Conservation (phyloP, 2,888 invertebrate species). For the Dendrolimus pini region DNA sequence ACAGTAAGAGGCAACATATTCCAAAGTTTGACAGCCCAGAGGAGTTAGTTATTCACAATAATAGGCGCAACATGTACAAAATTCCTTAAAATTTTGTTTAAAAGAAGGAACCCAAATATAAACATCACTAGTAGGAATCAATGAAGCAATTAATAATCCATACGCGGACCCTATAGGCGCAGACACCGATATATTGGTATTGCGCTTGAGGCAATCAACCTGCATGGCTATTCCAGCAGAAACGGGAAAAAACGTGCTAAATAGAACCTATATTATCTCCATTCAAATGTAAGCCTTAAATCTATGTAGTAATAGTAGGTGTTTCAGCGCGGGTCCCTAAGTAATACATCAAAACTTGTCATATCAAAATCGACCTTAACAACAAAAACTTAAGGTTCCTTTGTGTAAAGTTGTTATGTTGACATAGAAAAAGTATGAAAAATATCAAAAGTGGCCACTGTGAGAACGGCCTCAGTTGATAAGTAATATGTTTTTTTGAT, state of each 20-base stretch:
- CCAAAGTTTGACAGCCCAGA: too few species aligned
- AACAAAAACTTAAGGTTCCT: background rate
- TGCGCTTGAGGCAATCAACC: slow-evolving; percentile 12
- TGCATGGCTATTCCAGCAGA: slow-evolving; percentile 12
- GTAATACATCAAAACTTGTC: background rate
- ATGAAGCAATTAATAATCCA: slow-evolving; percentile 48
- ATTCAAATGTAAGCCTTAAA: background rate
- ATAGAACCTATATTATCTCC: background rate
- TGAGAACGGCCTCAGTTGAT: slow-evolving; percentile 19
- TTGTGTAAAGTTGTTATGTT: background rate
- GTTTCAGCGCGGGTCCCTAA: background rate
- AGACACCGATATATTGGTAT: slow-evolving; percentile 13
- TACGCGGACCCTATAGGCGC: slow-evolving; percentile 23
- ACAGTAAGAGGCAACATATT: too few species aligned
- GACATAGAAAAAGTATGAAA: slow-evolving; percentile 8
- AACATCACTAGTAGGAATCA: slow-evolving; percentile 28
- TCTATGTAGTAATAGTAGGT: background rate
- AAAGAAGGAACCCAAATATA: slow-evolving; percentile 1
- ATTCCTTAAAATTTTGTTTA: too few species aligned
- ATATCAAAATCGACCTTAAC: background rate
- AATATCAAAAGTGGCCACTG: slow-evolving; percentile 17
- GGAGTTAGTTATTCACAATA: too few species aligned
- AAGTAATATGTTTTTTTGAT: slow-evolving; percentile 7
- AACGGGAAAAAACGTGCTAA: slow-evolving; percentile 9
- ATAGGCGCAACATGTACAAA: too few species aligned